Evolutionary conservation across 2,888 invertebrate species (phyloP).

Genomic region (Leucania comma): DNA sequence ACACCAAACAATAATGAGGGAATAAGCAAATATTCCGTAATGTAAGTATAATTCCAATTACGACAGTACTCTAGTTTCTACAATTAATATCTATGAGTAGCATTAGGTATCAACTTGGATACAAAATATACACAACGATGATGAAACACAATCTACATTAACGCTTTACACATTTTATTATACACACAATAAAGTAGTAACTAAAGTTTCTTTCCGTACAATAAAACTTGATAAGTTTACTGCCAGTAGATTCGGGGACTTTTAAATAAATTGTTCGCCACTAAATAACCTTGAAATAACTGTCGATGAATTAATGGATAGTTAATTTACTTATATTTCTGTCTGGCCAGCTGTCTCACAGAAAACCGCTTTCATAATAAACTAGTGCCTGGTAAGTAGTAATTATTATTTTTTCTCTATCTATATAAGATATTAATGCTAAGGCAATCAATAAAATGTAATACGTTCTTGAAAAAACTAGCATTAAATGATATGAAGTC

Average conservation of each 20-base stretch:
- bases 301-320: not conserved
- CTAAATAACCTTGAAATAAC: constrained; percentile 22
- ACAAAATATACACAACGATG: constrained; percentile 25
- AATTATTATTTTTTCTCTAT: not conserved
- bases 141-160: constrained; percentile 25
- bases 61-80: constrained; percentile 4
- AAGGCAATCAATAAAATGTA: not conserved
- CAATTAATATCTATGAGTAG: constrained; percentile 8
- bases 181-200: not conserved
- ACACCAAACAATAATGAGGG: not conserved
- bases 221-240: constrained; percentile 9
- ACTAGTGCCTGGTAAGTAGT: not conserved
- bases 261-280: not conserved
- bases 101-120: constrained; percentile 3
- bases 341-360: not conserved
- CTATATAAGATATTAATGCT: not conserved
- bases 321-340: not conserved
- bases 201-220: constrained; percentile 21
- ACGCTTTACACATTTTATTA: no score
- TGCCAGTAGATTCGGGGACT: not conserved
- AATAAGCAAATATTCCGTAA: constrained; percentile 10
- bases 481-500: not conserved
- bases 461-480: no score
- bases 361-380: not conserved
- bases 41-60: constrained; percentile 3